Evolutionary conservation across 2,113 vertebrate genomes (phyloP), one percentile per base, ranked within the genome.

Genomic region (Callopanchax toddi): DNA sequence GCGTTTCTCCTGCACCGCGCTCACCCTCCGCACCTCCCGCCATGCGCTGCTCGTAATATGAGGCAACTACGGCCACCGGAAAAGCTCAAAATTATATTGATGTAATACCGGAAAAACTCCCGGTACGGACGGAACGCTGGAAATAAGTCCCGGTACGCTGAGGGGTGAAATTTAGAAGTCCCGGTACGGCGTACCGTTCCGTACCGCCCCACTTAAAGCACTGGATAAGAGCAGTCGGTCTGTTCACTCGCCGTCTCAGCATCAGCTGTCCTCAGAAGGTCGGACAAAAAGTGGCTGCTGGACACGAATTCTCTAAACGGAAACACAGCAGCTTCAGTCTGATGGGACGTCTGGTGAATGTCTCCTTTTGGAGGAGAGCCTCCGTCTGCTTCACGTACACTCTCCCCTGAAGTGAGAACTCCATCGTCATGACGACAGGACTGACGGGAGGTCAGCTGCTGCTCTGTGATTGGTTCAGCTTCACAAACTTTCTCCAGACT

Each of bases 311-410:
- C 20, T 17, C 2, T 2, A 40, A 67, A 18, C 21, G 0, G 1
- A 10, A n/a, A 64, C 7, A 29, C 22, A 16, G 7, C 17, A 5
- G 16, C 2, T 0, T 60, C 23, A 0, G 18, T 7, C 12, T 44
- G 49, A 12, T 11, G 9, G 0, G n/a, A n/a, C n/a, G n/a, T n/a
- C n/a, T n/a, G n/a, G n/a, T n/a, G n/a, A n/a, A 16, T 16, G 8
- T 40, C 36, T 48, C 61, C 29, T 32, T 20, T 43, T 8, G 15
- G 56, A 43, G 40, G 44, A 59, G 69, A 62, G 5, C 16, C 2
- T 42, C 13, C 0, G 13, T 18, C 9, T 0, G 16, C 22, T 10
- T 61, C 45, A 0, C 9, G 6, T 20, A 11, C 10, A 11, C 32
- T 64, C 22, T 36, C 49, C 5, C 21, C 0, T 20, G 26, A n/a